These are phyloP conservation scores for Rhinogobio ventralis DNA, from an alignment of 2,797 vertebrate species.

Conservation along the genomic window DNA sequence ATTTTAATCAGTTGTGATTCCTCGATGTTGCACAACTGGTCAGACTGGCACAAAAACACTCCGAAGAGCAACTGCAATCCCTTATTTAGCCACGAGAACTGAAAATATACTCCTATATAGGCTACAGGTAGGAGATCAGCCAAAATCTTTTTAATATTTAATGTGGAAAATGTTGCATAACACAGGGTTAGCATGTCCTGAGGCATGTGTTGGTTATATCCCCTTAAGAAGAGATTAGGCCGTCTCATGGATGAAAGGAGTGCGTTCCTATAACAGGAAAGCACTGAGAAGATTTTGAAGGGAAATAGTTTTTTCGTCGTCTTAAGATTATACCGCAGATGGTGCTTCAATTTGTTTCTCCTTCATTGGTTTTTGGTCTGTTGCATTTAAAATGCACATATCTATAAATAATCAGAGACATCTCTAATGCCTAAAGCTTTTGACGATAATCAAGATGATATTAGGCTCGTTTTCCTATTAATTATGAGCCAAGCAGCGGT, in stretches of 20 bases:
- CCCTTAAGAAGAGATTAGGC: slow-evolving; percentile 50
- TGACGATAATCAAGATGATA: too few species aligned
- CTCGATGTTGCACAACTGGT: slow-evolving; percentile 58
- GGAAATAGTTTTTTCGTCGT: not conserved
- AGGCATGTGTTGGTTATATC: slow-evolving; percentile 44
- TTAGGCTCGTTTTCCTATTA: too few species aligned
- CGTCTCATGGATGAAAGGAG: slow-evolving; percentile 38
- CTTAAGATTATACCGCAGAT: slow-evolving; percentile 10
- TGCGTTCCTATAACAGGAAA: slow-evolving; percentile 16
- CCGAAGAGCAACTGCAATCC: slow-evolving; percentile 34
- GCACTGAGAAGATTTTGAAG: slow-evolving; percentile 29
- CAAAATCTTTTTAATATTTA: slow-evolving; percentile 56
- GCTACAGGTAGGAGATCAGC: slow-evolving; percentile 55
- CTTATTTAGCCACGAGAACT: slow-evolving; percentile 35
- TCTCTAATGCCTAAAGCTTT: too few species aligned
- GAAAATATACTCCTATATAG: slow-evolving; percentile 36
- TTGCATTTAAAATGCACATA: not conserved
- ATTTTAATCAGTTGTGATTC: slow-evolving; percentile 61
- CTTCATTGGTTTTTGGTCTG: not conserved
- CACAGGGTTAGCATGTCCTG: slow-evolving; percentile 28
- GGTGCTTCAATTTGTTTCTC: not conserved
- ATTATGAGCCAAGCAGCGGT: too few species aligned
- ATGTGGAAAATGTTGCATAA: slow-evolving; percentile 59
- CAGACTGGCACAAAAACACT: slow-evolving; percentile 46
- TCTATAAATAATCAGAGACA: too few species aligned